These are phyloP conservation scores for Craterocephalus amniculus DNA, from an alignment of 2,797 vertebrate species.

Conservation along the genomic window DNA sequence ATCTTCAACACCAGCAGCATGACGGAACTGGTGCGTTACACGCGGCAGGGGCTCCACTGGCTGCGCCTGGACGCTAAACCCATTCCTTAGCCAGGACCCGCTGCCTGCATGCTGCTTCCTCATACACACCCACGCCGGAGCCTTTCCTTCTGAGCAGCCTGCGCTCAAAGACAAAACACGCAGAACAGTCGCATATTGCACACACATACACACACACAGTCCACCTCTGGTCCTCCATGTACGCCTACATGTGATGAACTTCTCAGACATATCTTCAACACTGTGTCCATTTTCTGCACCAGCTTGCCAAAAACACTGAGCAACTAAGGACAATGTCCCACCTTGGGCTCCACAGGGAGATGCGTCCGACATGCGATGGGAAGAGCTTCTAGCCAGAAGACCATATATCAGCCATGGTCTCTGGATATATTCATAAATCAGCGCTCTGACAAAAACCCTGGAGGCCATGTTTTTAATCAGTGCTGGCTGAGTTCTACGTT, in stretches of 20 bases:
- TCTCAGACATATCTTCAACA: conserved; percentile 93
- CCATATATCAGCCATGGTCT: too few relatives aligned
- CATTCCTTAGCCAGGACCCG: conserved; percentile 76
- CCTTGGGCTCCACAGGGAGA: conserved; percentile 58
- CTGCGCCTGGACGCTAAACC: conserved; percentile 95
- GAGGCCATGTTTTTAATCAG: conserved; percentile 67
- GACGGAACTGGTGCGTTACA: conserved; percentile 97
- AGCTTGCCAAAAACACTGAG: conserved; percentile 85
- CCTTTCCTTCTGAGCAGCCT: conserved; percentile 45
- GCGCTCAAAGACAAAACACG: conserved; percentile 45
- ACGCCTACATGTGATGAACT: conserved; percentile 66
- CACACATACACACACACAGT: conserved; percentile 42
- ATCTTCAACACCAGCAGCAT: conserved; percentile 98
- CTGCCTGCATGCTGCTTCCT: conserved; percentile 53
- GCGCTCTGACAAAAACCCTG: conserved; percentile 49
- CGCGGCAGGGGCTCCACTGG: conserved; percentile 97
- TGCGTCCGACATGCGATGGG: conserved; percentile 53
- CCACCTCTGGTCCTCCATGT: conserved; percentile 70
- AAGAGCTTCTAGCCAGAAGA: conserved; percentile 48
- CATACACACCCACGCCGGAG: conserved; percentile 50
- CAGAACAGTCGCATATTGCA: conserved; percentile 46
- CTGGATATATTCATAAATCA: conserved; percentile 58
- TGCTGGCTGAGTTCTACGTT: conserved; percentile 62
- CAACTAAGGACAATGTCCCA: conserved; percentile 64
- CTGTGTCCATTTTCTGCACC: conserved; percentile 92